These are phyloP conservation scores for Eulimnadia texana DNA, from an alignment of 1,140 invertebrate genomes.

Conservation along the genomic window DNA sequence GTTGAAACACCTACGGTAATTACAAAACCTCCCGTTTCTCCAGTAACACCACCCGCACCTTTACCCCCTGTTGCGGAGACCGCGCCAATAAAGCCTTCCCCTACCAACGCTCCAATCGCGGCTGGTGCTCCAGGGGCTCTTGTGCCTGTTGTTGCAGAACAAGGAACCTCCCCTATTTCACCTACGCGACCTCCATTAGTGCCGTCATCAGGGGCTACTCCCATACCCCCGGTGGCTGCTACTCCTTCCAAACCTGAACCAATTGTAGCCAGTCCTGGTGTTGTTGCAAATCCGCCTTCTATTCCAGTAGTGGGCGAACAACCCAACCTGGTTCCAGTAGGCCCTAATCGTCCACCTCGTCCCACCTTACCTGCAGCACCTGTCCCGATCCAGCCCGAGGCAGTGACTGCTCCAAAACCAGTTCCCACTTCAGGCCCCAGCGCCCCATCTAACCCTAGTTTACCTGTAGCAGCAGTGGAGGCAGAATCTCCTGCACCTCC, in stretches of 20 bases:
- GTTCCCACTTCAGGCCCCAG: not conserved
- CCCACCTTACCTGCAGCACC: not conserved
- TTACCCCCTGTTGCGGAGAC: conserved; percentile 11
- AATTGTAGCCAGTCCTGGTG: not conserved
- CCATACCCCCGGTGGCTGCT: not conserved
- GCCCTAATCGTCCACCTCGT: not conserved
- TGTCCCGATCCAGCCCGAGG: not conserved
- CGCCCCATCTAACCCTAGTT: not conserved
- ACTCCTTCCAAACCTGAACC: not conserved
- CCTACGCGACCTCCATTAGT: not conserved
- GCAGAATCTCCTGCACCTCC: not conserved
- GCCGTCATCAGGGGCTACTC: not conserved
- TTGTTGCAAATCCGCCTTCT: not conserved
- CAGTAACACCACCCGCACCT: not conserved
- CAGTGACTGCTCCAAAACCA: not conserved
- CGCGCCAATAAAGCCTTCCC: not conserved
- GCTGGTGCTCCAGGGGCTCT: not conserved
- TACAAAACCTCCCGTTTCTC: not conserved
- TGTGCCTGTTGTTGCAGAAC: not conserved
- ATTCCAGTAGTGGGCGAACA: not conserved
- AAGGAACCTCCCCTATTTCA: not conserved
- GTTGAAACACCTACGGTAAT: not conserved
- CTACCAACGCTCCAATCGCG: not conserved
- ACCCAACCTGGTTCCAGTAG: not conserved
- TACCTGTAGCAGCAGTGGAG: not conserved